These are phyloP conservation scores for Phalacrocorax brasilianus DNA, from an alignment of 2,113 vertebrate species.

Conservation along the genomic window DNA sequence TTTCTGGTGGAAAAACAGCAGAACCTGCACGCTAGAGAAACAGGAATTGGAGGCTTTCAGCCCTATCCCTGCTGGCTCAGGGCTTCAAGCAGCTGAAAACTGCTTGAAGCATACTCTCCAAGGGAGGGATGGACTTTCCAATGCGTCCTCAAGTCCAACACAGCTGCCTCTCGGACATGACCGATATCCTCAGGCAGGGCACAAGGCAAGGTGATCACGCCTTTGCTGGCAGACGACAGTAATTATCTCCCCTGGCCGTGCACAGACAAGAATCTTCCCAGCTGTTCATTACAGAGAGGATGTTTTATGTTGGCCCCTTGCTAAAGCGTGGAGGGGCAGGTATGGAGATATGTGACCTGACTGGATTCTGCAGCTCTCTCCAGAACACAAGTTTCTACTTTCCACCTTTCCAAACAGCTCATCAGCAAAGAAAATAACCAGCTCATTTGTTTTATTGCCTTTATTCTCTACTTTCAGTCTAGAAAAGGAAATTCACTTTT, in stretches of 20 bases:
- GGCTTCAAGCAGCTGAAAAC: not conserved
- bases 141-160: accelerated
- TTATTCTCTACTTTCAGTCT: not conserved
- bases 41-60: not conserved
- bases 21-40: not conserved
- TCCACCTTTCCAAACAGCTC: not conserved
- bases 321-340: not conserved
- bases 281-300: not conserved
- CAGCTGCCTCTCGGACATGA: not conserved
- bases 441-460: not conserved
- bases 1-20: not conserved
- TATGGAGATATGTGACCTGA: not conserved
- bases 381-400: not conserved
- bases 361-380: not conserved
- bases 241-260: not conserved
- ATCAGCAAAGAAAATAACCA: not conserved
- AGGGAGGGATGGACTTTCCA: not conserved
- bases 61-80: not conserved
- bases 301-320: not conserved
- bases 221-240: not conserved
- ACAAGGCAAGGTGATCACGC: accelerated
- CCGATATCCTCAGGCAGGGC: not conserved
- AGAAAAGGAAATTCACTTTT: not conserved
- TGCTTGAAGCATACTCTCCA: accelerated
- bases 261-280: not conserved